phyloP scores from a whole-genome alignment of 2,113 vertebrate species.

The Bothrops jararaca region DNA sequence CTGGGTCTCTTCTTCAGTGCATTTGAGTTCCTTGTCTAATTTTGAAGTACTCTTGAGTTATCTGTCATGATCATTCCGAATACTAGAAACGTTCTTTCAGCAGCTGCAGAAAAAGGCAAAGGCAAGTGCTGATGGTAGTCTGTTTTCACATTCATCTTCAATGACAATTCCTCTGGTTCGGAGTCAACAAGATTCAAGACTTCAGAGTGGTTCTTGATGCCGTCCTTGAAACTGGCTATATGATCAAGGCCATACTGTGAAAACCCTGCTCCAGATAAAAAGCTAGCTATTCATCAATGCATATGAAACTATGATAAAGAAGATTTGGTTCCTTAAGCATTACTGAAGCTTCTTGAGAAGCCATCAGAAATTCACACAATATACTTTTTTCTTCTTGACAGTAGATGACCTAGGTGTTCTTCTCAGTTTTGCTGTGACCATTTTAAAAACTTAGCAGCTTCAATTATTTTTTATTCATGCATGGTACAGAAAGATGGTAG shows the following conservation, averaged over 20 bases:
- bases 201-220: background rate
- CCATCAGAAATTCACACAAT: background rate
- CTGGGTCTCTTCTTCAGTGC: background rate
- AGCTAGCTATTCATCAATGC: background rate
- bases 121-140: background rate
- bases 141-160: background rate
- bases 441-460: background rate
- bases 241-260: background rate
- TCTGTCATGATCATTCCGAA: background rate
- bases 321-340: background rate
- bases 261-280: background rate
- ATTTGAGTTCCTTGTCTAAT: background rate
- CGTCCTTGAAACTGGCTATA: background rate
- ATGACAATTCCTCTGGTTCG: background rate
- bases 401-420: background rate
- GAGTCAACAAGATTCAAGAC: background rate
- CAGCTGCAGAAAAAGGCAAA: background rate
- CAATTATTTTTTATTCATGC: background rate
- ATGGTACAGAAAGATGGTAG: background rate
- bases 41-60: background rate
- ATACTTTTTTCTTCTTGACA: background rate
- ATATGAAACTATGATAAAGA: background rate
- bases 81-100: background rate
- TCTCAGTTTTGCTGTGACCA: background rate
- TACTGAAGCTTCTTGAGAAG: background rate